Percentiles rank a stretch among this genome's conserved stretches.
Conservation (phyloP, 1,140 invertebrate species). For the Chironomus tepperi region DNA sequence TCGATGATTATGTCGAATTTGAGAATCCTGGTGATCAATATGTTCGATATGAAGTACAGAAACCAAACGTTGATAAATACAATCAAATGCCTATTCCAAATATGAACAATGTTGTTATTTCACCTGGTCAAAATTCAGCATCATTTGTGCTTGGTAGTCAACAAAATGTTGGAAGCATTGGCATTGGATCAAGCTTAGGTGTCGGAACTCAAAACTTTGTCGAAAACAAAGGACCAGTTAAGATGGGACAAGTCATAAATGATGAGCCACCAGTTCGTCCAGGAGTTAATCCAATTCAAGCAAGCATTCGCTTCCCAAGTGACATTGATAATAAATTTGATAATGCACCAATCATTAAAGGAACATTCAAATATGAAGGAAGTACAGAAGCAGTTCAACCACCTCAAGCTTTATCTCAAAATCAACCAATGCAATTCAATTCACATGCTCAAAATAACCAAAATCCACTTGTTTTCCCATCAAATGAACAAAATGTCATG, state of each 20-base stretch:
- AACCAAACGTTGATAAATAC: constrained; percentile 33
- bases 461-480: constrained; percentile 19
- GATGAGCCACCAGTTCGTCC: not conserved
- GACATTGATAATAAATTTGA: constrained; percentile 25
- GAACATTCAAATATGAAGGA: constrained; percentile 28
- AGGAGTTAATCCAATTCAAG: constrained; percentile 17
- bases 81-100: constrained; percentile 42
- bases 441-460: constrained; percentile 31
- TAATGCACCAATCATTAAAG: constrained; percentile 26
- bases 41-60: constrained; percentile 37
- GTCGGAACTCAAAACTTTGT: not conserved
- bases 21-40: constrained; percentile 32
- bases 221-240: constrained; percentile 26
- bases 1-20: constrained; percentile 34
- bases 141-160: constrained; percentile 54
- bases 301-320: constrained; percentile 36
- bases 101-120: constrained; percentile 53
- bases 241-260: constrained; percentile 26
- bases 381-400: constrained; percentile 31
- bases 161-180: constrained; percentile 44
- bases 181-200: not conserved
- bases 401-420: constrained; percentile 30
- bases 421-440: constrained; percentile 32
- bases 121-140: constrained; percentile 52
- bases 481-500: not conserved